Evolutionary conservation across 2,888 invertebrate species (phyloP).

Genomic region (Leucophenga montana): DNA sequence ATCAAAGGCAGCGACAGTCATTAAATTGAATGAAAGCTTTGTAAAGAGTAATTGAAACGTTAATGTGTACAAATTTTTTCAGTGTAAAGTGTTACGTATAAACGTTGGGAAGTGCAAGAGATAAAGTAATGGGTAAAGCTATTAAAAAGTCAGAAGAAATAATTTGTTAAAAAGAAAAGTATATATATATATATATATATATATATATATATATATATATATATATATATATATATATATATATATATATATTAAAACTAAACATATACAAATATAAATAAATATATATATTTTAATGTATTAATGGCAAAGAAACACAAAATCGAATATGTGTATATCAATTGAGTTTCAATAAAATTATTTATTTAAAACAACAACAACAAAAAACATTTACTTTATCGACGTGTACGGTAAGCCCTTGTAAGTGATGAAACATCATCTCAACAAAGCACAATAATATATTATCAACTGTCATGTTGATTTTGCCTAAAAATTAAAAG

Average conservation of each 20-base stretch:
- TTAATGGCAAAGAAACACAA: conserved; percentile 37
- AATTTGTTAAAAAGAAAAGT: conserved; percentile 35
- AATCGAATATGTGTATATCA: conserved; percentile 45
- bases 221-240: conserved; percentile 28
- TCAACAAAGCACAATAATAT: no score
- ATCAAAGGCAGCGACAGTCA: conserved; percentile 55
- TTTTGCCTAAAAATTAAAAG: no score
- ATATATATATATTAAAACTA: conserved; percentile 38
- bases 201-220: conserved; percentile 40
- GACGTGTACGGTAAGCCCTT: no score
- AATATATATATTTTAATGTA: conserved; percentile 43
- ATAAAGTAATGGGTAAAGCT: conserved; percentile 40
- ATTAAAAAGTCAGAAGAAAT: conserved; percentile 31
- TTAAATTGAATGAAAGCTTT: not conserved
- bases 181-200: conserved; percentile 28
- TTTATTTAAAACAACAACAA: conserved; percentile 53
- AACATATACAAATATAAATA: conserved; percentile 26
- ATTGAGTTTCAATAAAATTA: conserved; percentile 64
- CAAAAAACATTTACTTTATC: no score
- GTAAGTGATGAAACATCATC: no score
- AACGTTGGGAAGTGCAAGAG: conserved; percentile 54
- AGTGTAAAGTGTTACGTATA: conserved; percentile 44
- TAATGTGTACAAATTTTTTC: conserved; percentile 3
- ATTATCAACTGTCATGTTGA: no score
- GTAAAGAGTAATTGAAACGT: conserved; percentile 27